Evolutionary conservation across 2,113 vertebrate genomes (phyloP), one percentile per base, ranked within the genome.

Genomic region (Uria aalge): DNA sequence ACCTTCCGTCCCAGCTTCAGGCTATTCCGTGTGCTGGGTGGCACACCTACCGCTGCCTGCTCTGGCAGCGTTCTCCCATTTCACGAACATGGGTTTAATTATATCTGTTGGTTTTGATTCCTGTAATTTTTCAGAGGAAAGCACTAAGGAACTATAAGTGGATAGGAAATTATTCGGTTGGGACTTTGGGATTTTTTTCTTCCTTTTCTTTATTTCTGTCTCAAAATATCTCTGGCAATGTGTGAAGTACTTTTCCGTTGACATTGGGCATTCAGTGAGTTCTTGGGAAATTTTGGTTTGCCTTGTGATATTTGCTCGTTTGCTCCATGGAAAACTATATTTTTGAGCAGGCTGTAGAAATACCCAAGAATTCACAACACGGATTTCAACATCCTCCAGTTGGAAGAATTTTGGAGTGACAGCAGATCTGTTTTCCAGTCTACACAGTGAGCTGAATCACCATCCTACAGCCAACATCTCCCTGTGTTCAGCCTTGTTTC

Each of bases 301-400:
- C 36, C 34, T 77, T 53, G 52, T 90, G 59, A 23, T 50, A 40
- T 78, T 92, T 94, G 47, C 77, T 34, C 67, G 41, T 55, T 78
- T 87, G 12, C 56, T 95, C 69, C 36, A 7, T 82, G 62, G 87
- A 90, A 94, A 95, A 72, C 43, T 68, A 6, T 60, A 52, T 29
- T 95, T 88, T 92, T 17, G 91, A 87, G 78, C 48, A 72, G 34
- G 41, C 38, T 90, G 93, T 29, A 76, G 73, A 86, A 94, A 87
- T 22, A 68, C 43, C 38, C 77, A 71, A 53, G 87, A 85, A 91
- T 68, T 92, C 57, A 73, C 66, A 79, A 41, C 69, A 56, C 8
- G 23, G 69, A 87, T 95, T 95, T 91, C 89, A 85, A 94, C 90
- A 91, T 85, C 91, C 12, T 17, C 27, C 20, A 8, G 66, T 1